Percentiles rank a stretch among this genome's conserved stretches.
Conservation (phyloP, 2,113 vertebrate genomes). For the Petrocephalus microphthalmus region DNA sequence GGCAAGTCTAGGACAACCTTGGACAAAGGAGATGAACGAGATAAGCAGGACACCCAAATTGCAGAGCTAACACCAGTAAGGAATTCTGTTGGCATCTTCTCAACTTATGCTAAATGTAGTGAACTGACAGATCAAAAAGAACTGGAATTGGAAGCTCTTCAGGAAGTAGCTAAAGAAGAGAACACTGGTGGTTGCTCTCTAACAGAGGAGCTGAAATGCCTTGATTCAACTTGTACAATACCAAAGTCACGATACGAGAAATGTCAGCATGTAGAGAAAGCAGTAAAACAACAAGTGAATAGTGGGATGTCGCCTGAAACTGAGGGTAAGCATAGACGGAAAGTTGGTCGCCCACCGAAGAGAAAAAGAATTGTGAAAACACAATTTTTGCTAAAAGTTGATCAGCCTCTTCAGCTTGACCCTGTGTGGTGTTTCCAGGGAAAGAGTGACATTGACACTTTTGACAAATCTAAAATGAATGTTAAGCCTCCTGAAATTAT, state of each 20-base stretch:
- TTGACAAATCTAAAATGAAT: background rate
- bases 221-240: background rate
- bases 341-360: slow-evolving; percentile 22
- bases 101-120: background rate
- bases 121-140: background rate
- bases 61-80: background rate
- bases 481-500: background rate
- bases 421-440: background rate
- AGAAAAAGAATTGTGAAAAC: background rate
- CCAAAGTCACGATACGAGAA: background rate
- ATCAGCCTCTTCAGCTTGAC: background rate
- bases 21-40: background rate
- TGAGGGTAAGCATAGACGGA: slow-evolving; percentile 4
- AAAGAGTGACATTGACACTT: background rate
- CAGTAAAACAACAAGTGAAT: background rate
- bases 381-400: background rate
- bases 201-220: background rate
- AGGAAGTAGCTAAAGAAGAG: background rate
- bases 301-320: background rate
- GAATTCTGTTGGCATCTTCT: background rate
- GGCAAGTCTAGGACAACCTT: background rate
- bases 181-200: background rate
- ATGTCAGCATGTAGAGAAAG: background rate
- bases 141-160: background rate
- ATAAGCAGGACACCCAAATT: background rate